These are phyloP conservation scores for Agonopterix heracliana DNA, from an alignment of 2,888 invertebrate genomes.

Conservation along the genomic window DNA sequence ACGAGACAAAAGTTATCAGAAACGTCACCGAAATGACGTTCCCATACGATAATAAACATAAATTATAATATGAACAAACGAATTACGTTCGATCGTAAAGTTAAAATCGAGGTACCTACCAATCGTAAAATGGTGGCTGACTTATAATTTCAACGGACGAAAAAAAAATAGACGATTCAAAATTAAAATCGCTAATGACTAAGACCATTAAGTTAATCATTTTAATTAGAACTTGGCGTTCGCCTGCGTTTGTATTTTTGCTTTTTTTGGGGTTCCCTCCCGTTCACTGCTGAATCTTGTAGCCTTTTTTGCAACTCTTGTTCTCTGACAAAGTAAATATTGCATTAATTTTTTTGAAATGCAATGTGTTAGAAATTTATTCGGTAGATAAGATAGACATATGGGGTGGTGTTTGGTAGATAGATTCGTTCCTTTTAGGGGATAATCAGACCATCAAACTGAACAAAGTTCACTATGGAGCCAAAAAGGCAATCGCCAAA, in stretches of 20 bases:
- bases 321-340: too few species aligned
- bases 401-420: too few species aligned
- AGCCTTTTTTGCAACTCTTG: too few species aligned
- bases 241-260: slow-evolving; percentile 45
- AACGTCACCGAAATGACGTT: neutral
- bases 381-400: too few species aligned
- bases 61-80: slow-evolving; percentile 35
- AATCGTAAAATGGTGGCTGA: slow-evolving; percentile 49
- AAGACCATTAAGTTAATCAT: slow-evolving; percentile 76
- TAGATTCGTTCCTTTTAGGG: too few species aligned
- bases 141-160: slow-evolving; percentile 53
- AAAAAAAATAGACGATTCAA: slow-evolving; percentile 56
- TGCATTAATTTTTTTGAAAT: too few species aligned
- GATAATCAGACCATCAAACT: too few species aligned
- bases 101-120: slow-evolving; percentile 34
- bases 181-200: slow-evolving; percentile 77
- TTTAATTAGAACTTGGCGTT: slow-evolving; percentile 73
- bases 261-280: slow-evolving; percentile 18
- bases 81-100: slow-evolving; percentile 42
- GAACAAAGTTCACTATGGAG: too few species aligned
- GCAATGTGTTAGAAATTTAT: too few species aligned
- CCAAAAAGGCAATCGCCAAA: too few species aligned
- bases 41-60: slow-evolving; percentile 3
- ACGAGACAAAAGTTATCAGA: neutral
- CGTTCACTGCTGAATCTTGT: neutral